Base-by-base conservation (phyloP, 2,888 invertebrate genomes). In the Megaustenia siamemsis region DNA sequence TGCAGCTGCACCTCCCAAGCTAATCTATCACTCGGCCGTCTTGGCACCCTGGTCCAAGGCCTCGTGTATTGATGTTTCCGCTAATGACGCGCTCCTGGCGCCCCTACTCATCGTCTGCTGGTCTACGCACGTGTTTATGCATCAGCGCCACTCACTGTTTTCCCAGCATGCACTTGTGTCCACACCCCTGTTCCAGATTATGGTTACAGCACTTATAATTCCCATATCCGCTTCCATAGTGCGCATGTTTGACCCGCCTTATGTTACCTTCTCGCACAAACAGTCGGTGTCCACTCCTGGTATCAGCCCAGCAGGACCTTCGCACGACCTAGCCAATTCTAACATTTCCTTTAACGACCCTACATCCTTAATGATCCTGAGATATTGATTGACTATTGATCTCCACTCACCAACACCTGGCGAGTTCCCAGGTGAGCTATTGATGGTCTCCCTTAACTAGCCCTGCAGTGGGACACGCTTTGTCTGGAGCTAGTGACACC, bases 291-390 rank as follows among this genome's bases (percentile, higher is more conserved):
- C 5, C n/a, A 24, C 24, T 56, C 56, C 4, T 3, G 4, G 56
- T 18, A 56, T 56, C n/a, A 18, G 18, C 8, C n/a, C 18, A 56
- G 18, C 18, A 56, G n/a, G n/a, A 24, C 35, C 38, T 66, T 21
- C 56, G 1, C 10, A 21, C 56, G 28, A 56, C 49, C 15, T 28
- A 49, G 4, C 49, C 49, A 28, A 32, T 28, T 18, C 45, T 21
- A 73, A 32, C 49, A 73, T 49, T 73, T 73, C 45, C 73, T 49
- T 49, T 49, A 8, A 18, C 56, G 10, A 45, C 76, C 24, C 10
- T 40, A 21, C 76, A 68, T 80, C 69, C 49, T 49, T 80, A 80
- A 60, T 49, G 80, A 80, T 80, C 80, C 68, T 53, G 69, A 35
- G 49, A 15, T 49, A 80, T 80, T 24, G 80, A 80, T 80, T 53